A percentile compares a stretch with the other conserved stretches of the same genome.
Evolutionary conservation across 2,113 vertebrate genomes (phyloP).

Genomic region (Dicentrarchus labrax): DNA sequence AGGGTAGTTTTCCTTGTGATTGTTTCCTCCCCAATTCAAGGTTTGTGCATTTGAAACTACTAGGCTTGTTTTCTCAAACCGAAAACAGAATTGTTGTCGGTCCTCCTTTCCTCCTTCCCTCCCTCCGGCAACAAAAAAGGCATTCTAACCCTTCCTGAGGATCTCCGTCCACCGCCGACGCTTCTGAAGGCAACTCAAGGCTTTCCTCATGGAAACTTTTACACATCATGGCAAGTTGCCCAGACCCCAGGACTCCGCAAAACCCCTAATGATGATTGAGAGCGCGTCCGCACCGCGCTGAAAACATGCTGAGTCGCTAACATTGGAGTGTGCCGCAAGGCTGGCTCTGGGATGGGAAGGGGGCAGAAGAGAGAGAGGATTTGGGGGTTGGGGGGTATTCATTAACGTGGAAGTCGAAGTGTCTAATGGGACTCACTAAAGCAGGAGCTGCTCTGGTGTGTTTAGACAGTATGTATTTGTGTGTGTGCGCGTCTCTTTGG

Average conservation of each 20-base stretch:
- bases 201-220: conserved; percentile 96
- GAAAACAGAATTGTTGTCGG: conserved; percentile 70
- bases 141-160: conserved; percentile 76
- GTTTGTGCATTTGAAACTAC: conserved; percentile 57
- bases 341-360: conserved; percentile 71
- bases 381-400: conserved; percentile 39
- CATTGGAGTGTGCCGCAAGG: conserved; percentile 79
- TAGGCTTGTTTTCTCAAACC: conserved; percentile 67
- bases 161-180: conserved; percentile 62
- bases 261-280: conserved; percentile 91
- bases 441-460: conserved; percentile 55
- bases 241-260: conserved; percentile 85
- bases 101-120: conserved; percentile 25
- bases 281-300: conserved; percentile 83
- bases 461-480: conserved; percentile 37
- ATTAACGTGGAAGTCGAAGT: conserved; percentile 67
- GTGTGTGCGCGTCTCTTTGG: conserved; percentile 20
- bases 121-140: conserved; percentile 53
- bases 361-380: conserved; percentile 37
- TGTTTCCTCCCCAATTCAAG: conserved; percentile 69
- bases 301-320: conserved; percentile 89
- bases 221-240: conserved; percentile 89
- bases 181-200: conserved; percentile 84
- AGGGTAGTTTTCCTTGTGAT: conserved; percentile 64
- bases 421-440: conserved; percentile 77